A percentile compares a stretch with the other conserved stretches of the same genome.
Conservation (phyloP, 1,140 invertebrate genomes). For the Araneus ventricosus region DNA sequence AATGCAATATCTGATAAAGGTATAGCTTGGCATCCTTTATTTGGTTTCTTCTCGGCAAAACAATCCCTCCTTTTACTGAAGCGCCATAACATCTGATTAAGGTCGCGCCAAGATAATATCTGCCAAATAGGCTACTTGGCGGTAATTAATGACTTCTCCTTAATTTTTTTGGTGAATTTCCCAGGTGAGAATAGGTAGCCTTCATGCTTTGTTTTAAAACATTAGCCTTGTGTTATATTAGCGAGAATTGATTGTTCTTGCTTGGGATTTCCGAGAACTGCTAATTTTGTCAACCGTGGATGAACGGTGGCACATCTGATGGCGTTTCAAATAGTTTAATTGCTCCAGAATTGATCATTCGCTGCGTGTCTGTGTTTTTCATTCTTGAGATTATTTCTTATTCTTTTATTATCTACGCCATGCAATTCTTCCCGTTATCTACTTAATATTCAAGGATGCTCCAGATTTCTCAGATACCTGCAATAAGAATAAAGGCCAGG, state of each 20-base stretch:
- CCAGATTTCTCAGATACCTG: too few species aligned
- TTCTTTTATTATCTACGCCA: too few species aligned
- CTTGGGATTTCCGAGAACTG: not conserved
- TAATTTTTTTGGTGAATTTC: not conserved
- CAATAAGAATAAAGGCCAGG: too few species aligned
- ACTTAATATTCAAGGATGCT: too few species aligned
- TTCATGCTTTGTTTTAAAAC: not conserved
- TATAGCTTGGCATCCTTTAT: not conserved
- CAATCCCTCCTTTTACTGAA: not conserved
- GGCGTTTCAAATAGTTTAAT: not conserved
- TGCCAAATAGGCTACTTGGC: not conserved
- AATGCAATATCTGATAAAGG: too few species aligned
- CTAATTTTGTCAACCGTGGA: not conserved
- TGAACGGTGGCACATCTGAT: not conserved
- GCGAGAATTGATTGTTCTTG: not conserved
- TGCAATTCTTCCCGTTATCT: too few species aligned
- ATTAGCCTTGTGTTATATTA: not conserved
- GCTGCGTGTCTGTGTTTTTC: too few species aligned
- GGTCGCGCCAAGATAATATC: not conserved
- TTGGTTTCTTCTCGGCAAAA: not conserved
- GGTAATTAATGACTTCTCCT: not conserved
- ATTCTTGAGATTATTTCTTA: too few species aligned
- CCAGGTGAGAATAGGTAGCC: not conserved
- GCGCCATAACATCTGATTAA: not conserved
- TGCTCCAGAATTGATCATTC: not conserved